Percentiles rank a stretch among this genome's conserved stretches.
phyloP scores from a whole-genome alignment of 2,888 invertebrate genomes.

The Strigamia maritima region DNA sequence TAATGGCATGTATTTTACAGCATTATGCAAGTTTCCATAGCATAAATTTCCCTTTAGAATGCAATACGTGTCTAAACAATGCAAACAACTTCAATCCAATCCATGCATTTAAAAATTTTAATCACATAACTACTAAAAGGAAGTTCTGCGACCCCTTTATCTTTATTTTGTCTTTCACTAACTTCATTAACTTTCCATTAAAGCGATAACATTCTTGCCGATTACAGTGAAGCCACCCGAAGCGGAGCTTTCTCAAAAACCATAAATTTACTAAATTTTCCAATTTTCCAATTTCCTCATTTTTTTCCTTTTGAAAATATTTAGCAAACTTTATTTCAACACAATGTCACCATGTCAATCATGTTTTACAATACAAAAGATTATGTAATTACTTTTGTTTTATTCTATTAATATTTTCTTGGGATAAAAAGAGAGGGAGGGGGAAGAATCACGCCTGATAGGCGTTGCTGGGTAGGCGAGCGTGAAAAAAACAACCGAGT shows the following conservation, averaged over 20 bases:
- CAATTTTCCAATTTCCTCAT: not conserved
- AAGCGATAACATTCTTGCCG: not conserved
- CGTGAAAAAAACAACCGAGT: slow-evolving; percentile 13
- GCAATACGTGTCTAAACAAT: not conserved
- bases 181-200: not conserved
- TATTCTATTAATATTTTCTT: not conserved
- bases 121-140: not conserved
- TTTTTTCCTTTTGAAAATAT: no score
- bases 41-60: not conserved
- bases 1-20: not conserved
- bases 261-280: not conserved
- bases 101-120: not conserved
- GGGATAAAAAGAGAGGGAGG: not conserved
- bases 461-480: slow-evolving; percentile 17
- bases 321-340: not conserved
- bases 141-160: not conserved
- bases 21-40: not conserved
- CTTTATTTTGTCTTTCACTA: not conserved
- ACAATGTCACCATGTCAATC: not conserved
- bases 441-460: slow-evolving; percentile 2
- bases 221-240: not conserved
- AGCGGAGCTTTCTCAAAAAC: not conserved
- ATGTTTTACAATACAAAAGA: not conserved
- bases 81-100: not conserved
- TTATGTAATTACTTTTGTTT: not conserved